phyloP scores from a whole-genome alignment of 92 coral and sea anemone genomes.

The Hydrozoanthus gracilis region DNA sequence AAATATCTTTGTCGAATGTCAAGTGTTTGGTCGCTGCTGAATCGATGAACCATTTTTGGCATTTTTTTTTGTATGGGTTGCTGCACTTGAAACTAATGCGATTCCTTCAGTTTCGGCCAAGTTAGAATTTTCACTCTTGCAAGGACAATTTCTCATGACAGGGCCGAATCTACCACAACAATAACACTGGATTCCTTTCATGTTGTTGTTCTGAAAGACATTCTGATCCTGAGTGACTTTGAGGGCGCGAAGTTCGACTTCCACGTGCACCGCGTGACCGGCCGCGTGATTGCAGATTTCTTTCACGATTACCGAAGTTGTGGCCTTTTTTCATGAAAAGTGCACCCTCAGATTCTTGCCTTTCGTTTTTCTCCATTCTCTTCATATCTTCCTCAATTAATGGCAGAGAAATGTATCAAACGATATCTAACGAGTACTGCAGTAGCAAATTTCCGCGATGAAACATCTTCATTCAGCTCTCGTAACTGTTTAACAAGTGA shows the following conservation, averaged over 20 bases:
- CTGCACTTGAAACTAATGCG: slow-evolving; percentile 60
- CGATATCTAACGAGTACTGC: slow-evolving; percentile 66
- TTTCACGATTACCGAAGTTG: slow-evolving; percentile 19
- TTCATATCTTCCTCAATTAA: slow-evolving; percentile 52
- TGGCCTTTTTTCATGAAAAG: slow-evolving; percentile 43
- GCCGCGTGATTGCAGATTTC: slow-evolving; percentile 35
- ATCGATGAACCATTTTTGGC: slow-evolving; percentile 67
- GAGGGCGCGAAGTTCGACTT: slow-evolving; percentile 43
- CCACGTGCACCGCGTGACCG: slow-evolving; percentile 20
- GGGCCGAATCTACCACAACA: slow-evolving; percentile 41
- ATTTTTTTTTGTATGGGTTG: slow-evolving; percentile 34
- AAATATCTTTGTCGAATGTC: slow-evolving; percentile 63
- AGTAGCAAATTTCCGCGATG: slow-evolving; percentile 59
- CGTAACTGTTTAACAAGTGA: slow-evolving; percentile 67
- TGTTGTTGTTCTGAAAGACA: slow-evolving; percentile 9
- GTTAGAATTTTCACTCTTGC: slow-evolving; percentile 59
- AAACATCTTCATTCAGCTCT: slow-evolving; percentile 29
- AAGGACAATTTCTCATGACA: slow-evolving; percentile 38
- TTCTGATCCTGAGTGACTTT: slow-evolving; percentile 10
- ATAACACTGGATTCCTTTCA: slow-evolving; percentile 33
- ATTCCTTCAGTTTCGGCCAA: slow-evolving; percentile 65
- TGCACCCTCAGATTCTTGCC: slow-evolving; percentile 39
- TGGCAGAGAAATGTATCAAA: slow-evolving; percentile 67
- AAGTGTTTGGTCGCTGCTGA: slow-evolving; percentile 77
- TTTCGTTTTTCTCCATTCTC: slow-evolving; percentile 49